Evolutionary conservation across 2,797 vertebrate genomes (phyloP), one percentile per base, ranked within the genome.

Genomic region (Sebastes hopkinsi): DNA sequence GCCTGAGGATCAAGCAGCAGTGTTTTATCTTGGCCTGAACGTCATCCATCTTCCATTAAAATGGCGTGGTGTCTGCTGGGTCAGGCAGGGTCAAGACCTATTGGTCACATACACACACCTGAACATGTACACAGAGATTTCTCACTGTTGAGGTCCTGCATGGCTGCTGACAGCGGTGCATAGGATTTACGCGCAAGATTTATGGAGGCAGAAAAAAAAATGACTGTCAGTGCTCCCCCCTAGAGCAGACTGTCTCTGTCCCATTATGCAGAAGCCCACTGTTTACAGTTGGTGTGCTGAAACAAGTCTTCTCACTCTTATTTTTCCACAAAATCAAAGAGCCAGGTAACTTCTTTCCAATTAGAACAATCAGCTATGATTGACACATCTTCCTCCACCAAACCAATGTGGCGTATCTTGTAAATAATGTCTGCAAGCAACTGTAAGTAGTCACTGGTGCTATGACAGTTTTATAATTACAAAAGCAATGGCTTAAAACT

Each of bases 381-480:
- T 55, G 38, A 69, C 6, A 34, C 27, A 1, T 4, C 59, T 59
- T n/a, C 16, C 11, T 55, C 59, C 59, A 25, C 18, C 7, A 22
- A 74, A 65, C 52, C 34, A 38, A 67, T n/a, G 27, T 14, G 22
- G 23, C 29, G 62, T 11, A 72, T 64, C 60, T 64, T 16, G 8
- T 78, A 64, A 82, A 86, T 67, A 68, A 60, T 25, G 12, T 72
- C n/a, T 62, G 58, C 34, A 38, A 46, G 58, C 34, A 72, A 46
- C 42, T 74, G 29, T 68, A 72, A 16, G 65, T 81, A 75, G 62
- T 67, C 67, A 72, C 13, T 11, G 3, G 36, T 22, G 25, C 1
- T 55, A 34, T 55, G 65, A 74, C 79, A 80, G 55, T 58, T 82
- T 87, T 42, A 18, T 73, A 83, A 81, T 84, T 69, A 55, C 13